Evolutionary conservation across 1,140 invertebrate species (phyloP).

Genomic region (Sesamia nonagrioides): DNA sequence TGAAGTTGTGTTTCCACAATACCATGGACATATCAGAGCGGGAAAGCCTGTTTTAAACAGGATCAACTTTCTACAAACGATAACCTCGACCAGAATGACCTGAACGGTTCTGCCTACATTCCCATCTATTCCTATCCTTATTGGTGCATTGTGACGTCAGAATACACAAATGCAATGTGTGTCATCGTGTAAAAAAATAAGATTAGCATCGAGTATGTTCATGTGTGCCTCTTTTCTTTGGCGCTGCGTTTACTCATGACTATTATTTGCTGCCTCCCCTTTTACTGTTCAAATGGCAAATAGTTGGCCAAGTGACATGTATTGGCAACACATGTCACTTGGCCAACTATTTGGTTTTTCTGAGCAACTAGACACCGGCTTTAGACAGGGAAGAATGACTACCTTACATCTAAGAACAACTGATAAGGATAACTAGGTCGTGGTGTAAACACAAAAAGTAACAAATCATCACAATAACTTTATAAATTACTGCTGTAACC

Average conservation of each 20-base stretch:
- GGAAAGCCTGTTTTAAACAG: slow-evolving; percentile 50
- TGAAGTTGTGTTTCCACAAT: slow-evolving; percentile 4
- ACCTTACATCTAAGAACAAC: too few relatives aligned
- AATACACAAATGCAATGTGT: not conserved
- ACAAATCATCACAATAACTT: slow-evolving; percentile 4
- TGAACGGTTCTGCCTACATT: slow-evolving; percentile 9
- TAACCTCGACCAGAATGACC: not conserved
- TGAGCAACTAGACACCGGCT: not conserved
- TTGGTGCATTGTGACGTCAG: slow-evolving; percentile 5
- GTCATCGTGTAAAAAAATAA: slow-evolving; percentile 11
- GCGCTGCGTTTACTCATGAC: slow-evolving; percentile 7
- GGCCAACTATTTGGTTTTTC: not conserved
- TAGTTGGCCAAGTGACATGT: too few relatives aligned
- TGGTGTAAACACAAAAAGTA: not conserved
- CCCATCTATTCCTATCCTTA: not conserved
- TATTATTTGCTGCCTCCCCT: slow-evolving; percentile 35
- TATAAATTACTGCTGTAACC: not conserved
- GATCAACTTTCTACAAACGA: slow-evolving; percentile 55
- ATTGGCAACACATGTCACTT: slow-evolving; percentile 5
- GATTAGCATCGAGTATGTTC: slow-evolving; percentile 4
- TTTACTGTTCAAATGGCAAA: not conserved
- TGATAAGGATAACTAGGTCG: not conserved
- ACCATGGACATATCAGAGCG: slow-evolving; percentile 33
- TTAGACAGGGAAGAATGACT: too few relatives aligned
- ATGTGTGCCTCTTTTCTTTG: not conserved